phyloP scores from a whole-genome alignment of 23 tunicate genomes.

The Trididemnum miniatum region DNA sequence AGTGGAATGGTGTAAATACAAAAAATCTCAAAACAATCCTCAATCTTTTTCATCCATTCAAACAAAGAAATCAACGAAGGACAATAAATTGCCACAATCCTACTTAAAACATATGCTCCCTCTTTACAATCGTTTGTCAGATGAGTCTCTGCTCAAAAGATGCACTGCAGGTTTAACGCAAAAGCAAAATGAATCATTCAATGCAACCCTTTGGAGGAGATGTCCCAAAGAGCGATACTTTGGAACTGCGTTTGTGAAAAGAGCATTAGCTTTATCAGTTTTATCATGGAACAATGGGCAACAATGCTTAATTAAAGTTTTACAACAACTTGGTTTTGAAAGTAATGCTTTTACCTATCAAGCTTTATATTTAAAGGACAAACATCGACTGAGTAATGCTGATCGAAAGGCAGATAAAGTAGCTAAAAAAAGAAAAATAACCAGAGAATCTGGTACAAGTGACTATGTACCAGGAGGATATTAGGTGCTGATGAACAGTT shows the following conservation, averaged over 20 bases:
- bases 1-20: slow-evolving; percentile 25
- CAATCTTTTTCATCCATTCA: neutral
- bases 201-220: slow-evolving; percentile 34
- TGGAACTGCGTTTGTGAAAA: slow-evolving; percentile 26
- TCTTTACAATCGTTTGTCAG: slow-evolving; percentile 18
- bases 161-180: slow-evolving; percentile 21
- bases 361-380: neutral
- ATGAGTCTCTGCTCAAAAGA: slow-evolving; percentile 1
- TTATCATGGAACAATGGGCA: slow-evolving; percentile 6
- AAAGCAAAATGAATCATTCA: slow-evolving; percentile 32
- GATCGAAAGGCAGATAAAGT: neutral
- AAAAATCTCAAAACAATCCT: neutral
- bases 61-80: neutral
- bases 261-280: slow-evolving; percentile 5
- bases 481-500: neutral
- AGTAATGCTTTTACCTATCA: neutral
- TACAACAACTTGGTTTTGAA: neutral
- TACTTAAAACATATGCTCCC: slow-evolving; percentile 24
- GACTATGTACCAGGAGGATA: slow-evolving; percentile 5
- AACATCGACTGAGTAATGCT: neutral
- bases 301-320: neutral
- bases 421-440: neutral
- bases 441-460: neutral
- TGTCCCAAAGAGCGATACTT: slow-evolving; percentile 29
- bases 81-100: slow-evolving; percentile 9